A percentile compares a stretch with the other conserved stretches of the same genome.
These are phyloP conservation scores for Neuroterus valhalla DNA, from an alignment of 1,140 invertebrate species.

Conservation along the genomic window DNA sequence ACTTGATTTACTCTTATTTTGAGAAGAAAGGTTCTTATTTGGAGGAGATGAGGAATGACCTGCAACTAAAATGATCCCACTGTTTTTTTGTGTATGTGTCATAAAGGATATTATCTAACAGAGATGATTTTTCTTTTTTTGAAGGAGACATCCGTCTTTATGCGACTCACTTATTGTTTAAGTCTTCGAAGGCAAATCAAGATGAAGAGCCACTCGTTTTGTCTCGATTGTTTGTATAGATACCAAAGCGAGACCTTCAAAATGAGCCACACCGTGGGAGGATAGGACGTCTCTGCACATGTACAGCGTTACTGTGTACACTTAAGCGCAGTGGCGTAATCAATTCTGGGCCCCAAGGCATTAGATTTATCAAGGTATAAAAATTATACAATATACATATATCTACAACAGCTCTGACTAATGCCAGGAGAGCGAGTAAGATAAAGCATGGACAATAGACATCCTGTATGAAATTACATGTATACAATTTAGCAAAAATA, in stretches of 20 bases:
- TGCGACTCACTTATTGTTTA: conserved; percentile 27
- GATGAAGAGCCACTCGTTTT: conserved; percentile 27
- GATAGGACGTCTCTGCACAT: conserved; percentile 23
- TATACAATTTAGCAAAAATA: neutral
- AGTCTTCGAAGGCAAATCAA: conserved; percentile 27
- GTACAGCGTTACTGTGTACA: conserved; percentile 27
- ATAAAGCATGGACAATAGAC: neutral
- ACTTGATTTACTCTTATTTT: too few species aligned
- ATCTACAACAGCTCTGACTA: conserved; percentile 2
- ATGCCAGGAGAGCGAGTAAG: neutral
- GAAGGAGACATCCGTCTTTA: conserved; percentile 18
- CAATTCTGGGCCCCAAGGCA: conserved; percentile 15
- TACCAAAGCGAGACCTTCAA: conserved; percentile 27
- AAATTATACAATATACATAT: neutral
- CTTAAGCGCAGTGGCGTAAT: conserved; percentile 28
- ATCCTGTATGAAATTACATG: conserved; percentile 16
- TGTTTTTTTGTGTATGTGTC: too few species aligned
- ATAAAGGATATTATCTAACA: neutral
- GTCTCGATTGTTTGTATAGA: conserved; percentile 30
- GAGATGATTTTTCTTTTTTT: neutral
- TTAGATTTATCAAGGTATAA: neutral
- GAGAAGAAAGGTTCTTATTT: too few species aligned
- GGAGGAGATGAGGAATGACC: too few species aligned
- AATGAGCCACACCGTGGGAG: conserved; percentile 30
- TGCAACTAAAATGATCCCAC: too few species aligned